Base-by-base conservation (phyloP, 1,140 invertebrate species). In the Halesus radiatus region DNA sequence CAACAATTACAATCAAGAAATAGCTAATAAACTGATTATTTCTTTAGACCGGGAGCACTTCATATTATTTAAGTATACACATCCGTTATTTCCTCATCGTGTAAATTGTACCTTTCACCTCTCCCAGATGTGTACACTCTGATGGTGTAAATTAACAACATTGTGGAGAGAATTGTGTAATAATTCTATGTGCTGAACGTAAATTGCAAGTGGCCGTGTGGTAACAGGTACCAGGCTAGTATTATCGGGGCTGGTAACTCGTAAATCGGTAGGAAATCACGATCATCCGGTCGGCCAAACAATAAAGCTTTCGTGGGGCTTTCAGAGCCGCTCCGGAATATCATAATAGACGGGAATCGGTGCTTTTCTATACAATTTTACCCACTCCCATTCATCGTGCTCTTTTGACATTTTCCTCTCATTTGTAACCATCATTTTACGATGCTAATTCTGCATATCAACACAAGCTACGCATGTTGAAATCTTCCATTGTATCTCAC, bases 251-350 rank as follows among this genome's bases (percentile, higher is more conserved):
- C 60, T 60, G 60, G 62, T 64, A 20, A 53, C 15, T 77, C 76
- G 62, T 77, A 80, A 80, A 75, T 64, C 73, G 73, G 58, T 58
- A 66, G 70, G 64, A 70, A 80, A 80, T 80, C 79, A 80, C 79
- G 79, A 80, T 76, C 64, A 68, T 76, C 70, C 53, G 56, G 22
- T 29, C 37, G 73, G 37, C 15, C 37, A 75, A 72, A 58, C 52
- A 70, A 72, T 56, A 60, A 50, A 70, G 64, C 70, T 79, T 54
- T 72, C 66, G 56, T 37, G 52, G 26, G 37, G 37, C 62, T 70
- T 54, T 68, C 62, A 53, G 64, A 23, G 50, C 62, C 62, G 62
- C 76, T 32, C 54, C 54, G 54, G 66, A 70, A 78, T 78, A 78
- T 78, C 62, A 66, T 78, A 78, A 78, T 70, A 70, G 68, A 53